These are phyloP conservation scores for Anthoscopus minutus DNA, from an alignment of 2,113 vertebrate species.

Conservation along the genomic window DNA sequence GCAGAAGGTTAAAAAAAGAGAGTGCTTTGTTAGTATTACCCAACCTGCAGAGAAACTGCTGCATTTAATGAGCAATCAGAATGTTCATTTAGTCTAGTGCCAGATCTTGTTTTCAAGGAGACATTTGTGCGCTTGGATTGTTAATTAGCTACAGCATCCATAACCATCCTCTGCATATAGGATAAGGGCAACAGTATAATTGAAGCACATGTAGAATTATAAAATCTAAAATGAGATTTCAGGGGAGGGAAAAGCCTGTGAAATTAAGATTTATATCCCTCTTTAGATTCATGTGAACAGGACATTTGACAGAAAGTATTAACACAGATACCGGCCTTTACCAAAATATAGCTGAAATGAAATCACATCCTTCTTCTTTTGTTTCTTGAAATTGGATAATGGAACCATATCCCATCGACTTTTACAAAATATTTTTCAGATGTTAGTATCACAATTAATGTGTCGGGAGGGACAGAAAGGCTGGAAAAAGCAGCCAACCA, in stretches of 20 bases:
- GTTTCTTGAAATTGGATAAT: background rate
- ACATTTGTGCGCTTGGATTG: background rate
- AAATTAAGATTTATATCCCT: background rate
- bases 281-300: background rate
- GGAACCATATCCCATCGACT: background rate
- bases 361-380: background rate
- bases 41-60: background rate
- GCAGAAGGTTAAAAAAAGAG: background rate
- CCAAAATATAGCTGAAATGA: background rate
- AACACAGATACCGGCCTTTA: background rate
- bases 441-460: background rate
- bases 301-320: background rate
- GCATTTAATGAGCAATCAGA: conserved; percentile 55
- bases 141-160: conserved; percentile 42
- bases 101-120: conserved; percentile 55
- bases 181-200: background rate
- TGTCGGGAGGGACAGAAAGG: background rate
- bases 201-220: background rate
- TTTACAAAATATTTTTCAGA: background rate
- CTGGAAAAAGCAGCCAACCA: background rate
- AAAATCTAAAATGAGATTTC: background rate
- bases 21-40: background rate
- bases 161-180: conserved; percentile 1
- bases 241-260: background rate
- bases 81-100: conserved; percentile 47